Conservation (phyloP, 2,888 invertebrate genomes). For the Rhodophaea formosa region DNA sequence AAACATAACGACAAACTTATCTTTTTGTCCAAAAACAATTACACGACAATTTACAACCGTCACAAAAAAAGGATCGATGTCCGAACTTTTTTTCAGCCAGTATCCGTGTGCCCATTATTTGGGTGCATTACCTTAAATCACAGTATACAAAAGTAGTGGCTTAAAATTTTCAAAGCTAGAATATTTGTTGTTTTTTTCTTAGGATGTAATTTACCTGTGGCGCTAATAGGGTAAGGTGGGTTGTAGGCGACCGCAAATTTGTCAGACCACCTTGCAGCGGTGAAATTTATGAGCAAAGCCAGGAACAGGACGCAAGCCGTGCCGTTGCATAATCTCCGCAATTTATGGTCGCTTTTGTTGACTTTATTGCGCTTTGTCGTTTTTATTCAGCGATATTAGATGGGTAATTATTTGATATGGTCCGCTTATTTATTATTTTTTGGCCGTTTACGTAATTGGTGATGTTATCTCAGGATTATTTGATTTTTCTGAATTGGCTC, state of each 20-base stretch:
- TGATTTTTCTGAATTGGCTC: too few species aligned
- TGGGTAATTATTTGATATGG: conserved; percentile 17
- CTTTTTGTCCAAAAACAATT: conserved; percentile 59
- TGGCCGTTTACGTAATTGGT: not conserved
- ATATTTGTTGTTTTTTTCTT: conserved; percentile 21
- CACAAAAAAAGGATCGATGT: conserved; percentile 43
- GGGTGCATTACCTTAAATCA: conserved; percentile 15
- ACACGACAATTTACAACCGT: conserved; percentile 53
- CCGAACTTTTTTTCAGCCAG: conserved; percentile 24
- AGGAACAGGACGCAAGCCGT: conserved; percentile 73
- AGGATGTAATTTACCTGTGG: conserved; percentile 36
- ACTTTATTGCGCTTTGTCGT: conserved; percentile 61
- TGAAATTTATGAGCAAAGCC: conserved; percentile 75
- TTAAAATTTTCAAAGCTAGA: not conserved
- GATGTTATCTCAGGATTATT: not conserved
- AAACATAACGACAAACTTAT: conserved; percentile 50
- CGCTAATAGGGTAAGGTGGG: conserved; percentile 50
- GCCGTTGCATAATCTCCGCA: conserved; percentile 76
- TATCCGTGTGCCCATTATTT: not conserved
- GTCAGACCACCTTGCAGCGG: conserved; percentile 80
- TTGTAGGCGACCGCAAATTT: conserved; percentile 73
- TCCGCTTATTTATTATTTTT: conserved; percentile 1
- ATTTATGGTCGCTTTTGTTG: conserved; percentile 72
- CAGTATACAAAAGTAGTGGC: conserved; percentile 11
- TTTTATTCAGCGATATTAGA: conserved; percentile 54